These are phyloP conservation scores for Chironomus tentans DNA, from an alignment of 2,888 invertebrate species.

Conservation along the genomic window DNA sequence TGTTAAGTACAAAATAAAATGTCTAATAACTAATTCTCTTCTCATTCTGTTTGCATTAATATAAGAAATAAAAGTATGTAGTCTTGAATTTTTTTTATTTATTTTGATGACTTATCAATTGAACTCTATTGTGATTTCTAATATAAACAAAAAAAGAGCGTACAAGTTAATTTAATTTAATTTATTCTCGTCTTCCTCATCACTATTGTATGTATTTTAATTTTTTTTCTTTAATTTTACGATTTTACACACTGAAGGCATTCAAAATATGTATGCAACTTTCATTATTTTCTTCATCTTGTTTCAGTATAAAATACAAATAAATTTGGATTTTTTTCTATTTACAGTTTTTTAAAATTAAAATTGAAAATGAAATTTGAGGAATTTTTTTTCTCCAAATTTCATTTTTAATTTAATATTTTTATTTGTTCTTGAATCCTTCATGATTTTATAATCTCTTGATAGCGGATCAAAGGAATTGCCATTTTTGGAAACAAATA, in stretches of 20 bases:
- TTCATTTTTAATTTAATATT: background rate
- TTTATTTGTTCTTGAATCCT: background rate
- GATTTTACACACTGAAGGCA: conserved; percentile 22
- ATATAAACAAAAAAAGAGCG: background rate
- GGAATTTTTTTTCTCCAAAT: no score
- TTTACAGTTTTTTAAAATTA: background rate
- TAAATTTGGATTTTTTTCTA: background rate
- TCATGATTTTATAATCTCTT: background rate
- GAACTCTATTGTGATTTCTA: background rate
- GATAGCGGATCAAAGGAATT: no score
- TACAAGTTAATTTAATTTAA: background rate
- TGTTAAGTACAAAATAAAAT: conserved; percentile 23
- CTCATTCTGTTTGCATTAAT: background rate
- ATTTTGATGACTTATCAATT: background rate
- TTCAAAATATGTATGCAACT: conserved; percentile 16
- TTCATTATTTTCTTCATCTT: conserved; percentile 11
- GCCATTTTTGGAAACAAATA: no score
- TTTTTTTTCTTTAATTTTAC: conserved; percentile 3
- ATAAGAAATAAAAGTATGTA: background rate
- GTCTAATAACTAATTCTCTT: background rate
- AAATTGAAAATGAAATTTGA: background rate
- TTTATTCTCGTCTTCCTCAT: background rate
- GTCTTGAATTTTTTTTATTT: background rate
- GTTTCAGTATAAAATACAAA: background rate
- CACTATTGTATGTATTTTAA: background rate